Conservation (phyloP, 2,797 vertebrate genomes). For the Simalia tracyae region DNA sequence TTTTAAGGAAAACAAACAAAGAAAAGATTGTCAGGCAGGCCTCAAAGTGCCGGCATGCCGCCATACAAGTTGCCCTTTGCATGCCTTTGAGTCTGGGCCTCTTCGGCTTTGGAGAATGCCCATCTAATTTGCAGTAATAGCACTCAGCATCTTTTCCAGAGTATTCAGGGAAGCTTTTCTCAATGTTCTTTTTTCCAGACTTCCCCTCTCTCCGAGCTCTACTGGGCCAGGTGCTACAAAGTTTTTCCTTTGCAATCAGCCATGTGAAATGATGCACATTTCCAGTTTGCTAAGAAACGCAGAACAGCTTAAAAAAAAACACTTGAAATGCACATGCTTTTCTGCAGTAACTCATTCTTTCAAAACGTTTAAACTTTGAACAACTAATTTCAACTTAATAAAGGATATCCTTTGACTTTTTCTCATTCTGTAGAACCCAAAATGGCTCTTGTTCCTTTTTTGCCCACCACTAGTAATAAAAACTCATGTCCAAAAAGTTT, state of each 20-base stretch:
- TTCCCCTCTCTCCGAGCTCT: not conserved
- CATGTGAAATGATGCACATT: not conserved
- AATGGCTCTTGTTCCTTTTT: not conserved
- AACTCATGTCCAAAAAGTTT: not conserved
- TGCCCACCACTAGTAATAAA: not conserved
- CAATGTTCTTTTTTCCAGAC: not conserved
- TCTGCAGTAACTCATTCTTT: not conserved
- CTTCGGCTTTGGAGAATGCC: constrained; percentile 22
- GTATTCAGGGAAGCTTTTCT: not conserved
- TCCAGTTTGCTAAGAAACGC: not conserved
- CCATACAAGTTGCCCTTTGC: constrained; percentile 31
- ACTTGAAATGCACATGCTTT: not conserved
- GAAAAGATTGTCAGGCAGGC: constrained; percentile 71
- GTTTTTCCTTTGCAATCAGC: not conserved
- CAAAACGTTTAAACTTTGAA: not conserved
- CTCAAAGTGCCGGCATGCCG: constrained; percentile 43
- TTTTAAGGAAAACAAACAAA: constrained; percentile 70
- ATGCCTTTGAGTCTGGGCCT: constrained; percentile 34
- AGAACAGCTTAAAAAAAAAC: not conserved
- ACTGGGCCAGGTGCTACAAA: not conserved
- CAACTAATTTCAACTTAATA: not conserved
- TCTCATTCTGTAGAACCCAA: not conserved
- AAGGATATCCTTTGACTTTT: not conserved
- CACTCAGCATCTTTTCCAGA: not conserved
- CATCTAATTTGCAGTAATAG: constrained; percentile 13